Base-by-base conservation (phyloP, 2,113 vertebrate species). In the Podiceps cristatus region DNA sequence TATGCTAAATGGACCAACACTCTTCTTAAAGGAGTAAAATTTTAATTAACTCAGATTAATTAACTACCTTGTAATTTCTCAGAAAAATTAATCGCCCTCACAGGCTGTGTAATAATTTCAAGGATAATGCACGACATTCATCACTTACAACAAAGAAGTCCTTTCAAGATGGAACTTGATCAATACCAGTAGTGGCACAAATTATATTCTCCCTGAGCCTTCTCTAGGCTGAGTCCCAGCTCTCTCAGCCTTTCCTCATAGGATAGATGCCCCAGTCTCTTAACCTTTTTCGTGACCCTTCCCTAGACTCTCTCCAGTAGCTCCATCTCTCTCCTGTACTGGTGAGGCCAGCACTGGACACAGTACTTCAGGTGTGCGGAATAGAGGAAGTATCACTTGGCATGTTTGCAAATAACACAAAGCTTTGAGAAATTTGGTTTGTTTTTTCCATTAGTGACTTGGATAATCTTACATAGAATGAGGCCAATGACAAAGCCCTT, bases 11-110 rank as follows among this genome's bases (percentile, higher is more conserved):
- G n/a, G 47, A 59, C 67, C 50, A 63, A 71, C 15, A 9, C 50
- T 84, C 90, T 77, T 81, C 64, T 86, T 91, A 68, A 2, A 13
- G 37, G 13, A 90, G 9, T 68, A 50, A 84, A 77, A 90, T 90
- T 90, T 95, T 80, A 92, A 97, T 93, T 94, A 94, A 79, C 35
- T 93, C 37, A 62, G 35, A 86, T 88, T 95, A 93, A 91, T 94
- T 95, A 88, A 84, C 68, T 77, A 49, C 76, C 42, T 92, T 71
- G 37, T 59, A 84, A 92, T 91, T 82, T 86, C 73, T 86, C 5
- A 84, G 60, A 93, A 90, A 95, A 93, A 77, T n/a, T 76, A 85
- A 35, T 93, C 9, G 1, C 77, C 33, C 50, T 83, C 27, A 24
- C 18, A 64, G 69, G 13, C 58, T 64, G 45, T 0, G 0, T 23